phyloP scores from a whole-genome alignment of 92 coral and sea anemone species.

The Phenganax stokvisi region DNA sequence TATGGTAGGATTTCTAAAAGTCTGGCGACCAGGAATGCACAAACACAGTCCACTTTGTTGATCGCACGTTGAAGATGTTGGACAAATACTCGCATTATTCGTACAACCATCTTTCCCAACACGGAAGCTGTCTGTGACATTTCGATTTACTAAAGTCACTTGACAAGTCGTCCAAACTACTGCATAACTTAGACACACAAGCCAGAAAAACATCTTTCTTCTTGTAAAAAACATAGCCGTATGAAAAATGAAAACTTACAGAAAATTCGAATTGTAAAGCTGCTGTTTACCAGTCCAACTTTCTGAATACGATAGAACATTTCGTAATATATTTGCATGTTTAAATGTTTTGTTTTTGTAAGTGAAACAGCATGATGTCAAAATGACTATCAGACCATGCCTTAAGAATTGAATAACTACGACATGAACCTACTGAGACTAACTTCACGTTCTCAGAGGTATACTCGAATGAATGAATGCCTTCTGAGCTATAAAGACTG shows the following conservation, averaged over 20 bases:
- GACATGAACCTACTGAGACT: not conserved
- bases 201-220: not conserved
- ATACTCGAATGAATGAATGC: too few relatives aligned
- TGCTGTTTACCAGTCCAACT: not conserved
- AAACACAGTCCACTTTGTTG: slow-evolving; percentile 23
- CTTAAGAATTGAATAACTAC: not conserved
- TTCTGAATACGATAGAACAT: not conserved
- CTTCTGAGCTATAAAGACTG: too few relatives aligned
- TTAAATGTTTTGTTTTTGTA: not conserved
- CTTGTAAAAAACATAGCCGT: not conserved
- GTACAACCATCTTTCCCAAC: slow-evolving; percentile 24
- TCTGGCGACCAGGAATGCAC: not conserved
- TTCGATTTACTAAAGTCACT: slow-evolving; percentile 24
- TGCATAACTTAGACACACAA: not conserved
- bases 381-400: slow-evolving; percentile 2
- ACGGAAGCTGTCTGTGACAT: slow-evolving; percentile 36
- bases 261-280: not conserved
- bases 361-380: not conserved
- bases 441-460: too few relatives aligned
- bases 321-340: not conserved
- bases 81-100: slow-evolving; percentile 9
- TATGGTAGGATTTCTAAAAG: not conserved
- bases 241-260: too few relatives aligned
- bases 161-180: slow-evolving; percentile 1
- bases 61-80: not conserved